Conservation (phyloP, 2,113 vertebrate species). For the Gopherus flavomarginatus region DNA sequence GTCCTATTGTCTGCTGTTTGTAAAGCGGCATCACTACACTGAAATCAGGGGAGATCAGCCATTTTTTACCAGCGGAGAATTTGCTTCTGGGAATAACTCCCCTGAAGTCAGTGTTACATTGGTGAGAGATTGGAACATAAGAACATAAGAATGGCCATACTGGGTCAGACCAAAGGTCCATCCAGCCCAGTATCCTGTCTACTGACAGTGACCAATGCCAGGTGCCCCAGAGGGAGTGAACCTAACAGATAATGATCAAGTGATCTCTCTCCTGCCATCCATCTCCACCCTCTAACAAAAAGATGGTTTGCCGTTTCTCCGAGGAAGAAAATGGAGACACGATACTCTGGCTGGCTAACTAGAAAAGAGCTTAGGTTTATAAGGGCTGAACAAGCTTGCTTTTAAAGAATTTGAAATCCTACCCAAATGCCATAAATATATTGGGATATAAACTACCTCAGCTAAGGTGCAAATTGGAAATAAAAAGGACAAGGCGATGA, state of each 20-base stretch:
- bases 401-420: constrained; percentile 43
- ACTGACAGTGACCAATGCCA: no score
- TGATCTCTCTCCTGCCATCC: no score
- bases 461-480: constrained; percentile 12
- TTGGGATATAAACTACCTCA: neutral
- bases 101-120: neutral
- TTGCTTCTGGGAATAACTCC: neutral
- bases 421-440: neutral
- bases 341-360: neutral
- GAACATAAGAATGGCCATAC: no score
- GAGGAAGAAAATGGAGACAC: neutral
- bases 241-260: no score
- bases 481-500: neutral
- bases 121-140: neutral
- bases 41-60: neutral
- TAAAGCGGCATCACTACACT: neutral
- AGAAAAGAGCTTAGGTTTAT: neutral
- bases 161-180: no score
- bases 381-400: neutral
- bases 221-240: no score
- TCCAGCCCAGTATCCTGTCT: no score
- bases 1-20: neutral
- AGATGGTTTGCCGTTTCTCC: neutral
- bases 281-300: neutral
- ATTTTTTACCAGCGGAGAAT: neutral